Evolutionary conservation across 2,888 invertebrate species (phyloP).

Genomic region (Dicyrtoma fusca): DNA sequence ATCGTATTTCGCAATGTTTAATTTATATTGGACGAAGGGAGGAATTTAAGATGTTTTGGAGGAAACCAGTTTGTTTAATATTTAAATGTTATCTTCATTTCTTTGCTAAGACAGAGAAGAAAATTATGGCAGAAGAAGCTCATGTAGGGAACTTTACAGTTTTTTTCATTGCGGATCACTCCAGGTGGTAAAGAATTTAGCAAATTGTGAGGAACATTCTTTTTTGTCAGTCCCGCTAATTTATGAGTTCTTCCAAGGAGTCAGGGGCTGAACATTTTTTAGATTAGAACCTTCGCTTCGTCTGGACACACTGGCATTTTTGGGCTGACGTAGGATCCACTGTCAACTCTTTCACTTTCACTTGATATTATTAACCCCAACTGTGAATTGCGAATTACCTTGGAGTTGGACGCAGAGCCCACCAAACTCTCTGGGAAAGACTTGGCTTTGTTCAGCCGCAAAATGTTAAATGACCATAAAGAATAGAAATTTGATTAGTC

Average conservation of each 20-base stretch:
- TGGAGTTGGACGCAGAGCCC: too few species aligned
- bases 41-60: too few species aligned
- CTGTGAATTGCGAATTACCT: too few species aligned
- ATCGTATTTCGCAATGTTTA: too few species aligned
- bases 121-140: neutral
- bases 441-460: neutral
- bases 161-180: neutral
- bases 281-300: neutral
- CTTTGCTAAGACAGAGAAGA: too few species aligned
- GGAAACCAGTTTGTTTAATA: neutral
- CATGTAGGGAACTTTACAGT: slow-evolving; percentile 8
- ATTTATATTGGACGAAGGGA: too few species aligned
- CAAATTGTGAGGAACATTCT: slow-evolving; percentile 31
- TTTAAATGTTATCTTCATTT: too few species aligned
- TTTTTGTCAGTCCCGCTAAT: slow-evolving; percentile 25
- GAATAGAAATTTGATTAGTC: too few species aligned
- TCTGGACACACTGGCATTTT: too few species aligned
- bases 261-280: slow-evolving; percentile 5
- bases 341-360: neutral
- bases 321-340: neutral
- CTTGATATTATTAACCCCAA: neutral
- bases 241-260: slow-evolving; percentile 23
- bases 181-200: slow-evolving; percentile 30
- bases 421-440: too few species aligned
- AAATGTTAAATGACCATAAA: neutral